Percentiles rank a stretch among this genome's conserved stretches.
phyloP scores from a whole-genome alignment of 2,888 invertebrate genomes.

The Phalangium opilio region DNA sequence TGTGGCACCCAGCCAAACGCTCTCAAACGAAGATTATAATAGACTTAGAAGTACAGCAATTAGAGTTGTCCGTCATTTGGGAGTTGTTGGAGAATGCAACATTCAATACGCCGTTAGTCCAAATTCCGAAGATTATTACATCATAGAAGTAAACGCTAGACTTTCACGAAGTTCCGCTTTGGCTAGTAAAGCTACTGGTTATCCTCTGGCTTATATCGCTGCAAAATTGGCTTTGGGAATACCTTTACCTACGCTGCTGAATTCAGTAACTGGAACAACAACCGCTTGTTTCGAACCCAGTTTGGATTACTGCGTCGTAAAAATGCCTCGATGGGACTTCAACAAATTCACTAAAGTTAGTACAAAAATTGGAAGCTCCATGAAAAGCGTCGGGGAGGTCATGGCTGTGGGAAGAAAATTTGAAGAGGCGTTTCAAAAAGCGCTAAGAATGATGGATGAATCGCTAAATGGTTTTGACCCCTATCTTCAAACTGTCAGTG shows the following conservation, averaged over 20 bases:
- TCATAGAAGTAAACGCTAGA: conserved; percentile 72
- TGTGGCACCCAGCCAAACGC: conserved; percentile 94
- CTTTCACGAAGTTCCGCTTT: conserved; percentile 92
- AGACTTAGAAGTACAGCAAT: conserved; percentile 84
- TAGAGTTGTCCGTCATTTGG: conserved; percentile 86
- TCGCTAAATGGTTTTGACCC: conserved; percentile 88
- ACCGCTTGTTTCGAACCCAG: conserved; percentile 99
- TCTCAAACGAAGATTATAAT: conserved; percentile 90
- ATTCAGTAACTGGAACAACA: conserved; percentile 83
- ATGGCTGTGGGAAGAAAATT: conserved; percentile 97
- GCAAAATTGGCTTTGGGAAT: conserved; percentile 86
- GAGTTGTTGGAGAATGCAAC: conserved; percentile 96
- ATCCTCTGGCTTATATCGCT: conserved; percentile 95
- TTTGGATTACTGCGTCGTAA: conserved; percentile 97
- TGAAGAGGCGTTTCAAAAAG: conserved; percentile 99
- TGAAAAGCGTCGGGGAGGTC: conserved; percentile 99
- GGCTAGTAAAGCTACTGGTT: conserved; percentile 98
- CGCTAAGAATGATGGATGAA: conserved; percentile 94
- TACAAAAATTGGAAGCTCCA: conserved; percentile 95
- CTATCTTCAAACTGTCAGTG: conserved; percentile 53
- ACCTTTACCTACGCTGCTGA: conserved; percentile 68
- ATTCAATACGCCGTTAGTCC: conserved; percentile 98
- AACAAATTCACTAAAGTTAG: conserved; percentile 82
- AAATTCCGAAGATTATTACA: conserved; percentile 57
- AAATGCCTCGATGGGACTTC: conserved; percentile 97